Evolutionary conservation across 1,140 invertebrate species (phyloP).

Genomic region (Dendrolimus kikuchii): DNA sequence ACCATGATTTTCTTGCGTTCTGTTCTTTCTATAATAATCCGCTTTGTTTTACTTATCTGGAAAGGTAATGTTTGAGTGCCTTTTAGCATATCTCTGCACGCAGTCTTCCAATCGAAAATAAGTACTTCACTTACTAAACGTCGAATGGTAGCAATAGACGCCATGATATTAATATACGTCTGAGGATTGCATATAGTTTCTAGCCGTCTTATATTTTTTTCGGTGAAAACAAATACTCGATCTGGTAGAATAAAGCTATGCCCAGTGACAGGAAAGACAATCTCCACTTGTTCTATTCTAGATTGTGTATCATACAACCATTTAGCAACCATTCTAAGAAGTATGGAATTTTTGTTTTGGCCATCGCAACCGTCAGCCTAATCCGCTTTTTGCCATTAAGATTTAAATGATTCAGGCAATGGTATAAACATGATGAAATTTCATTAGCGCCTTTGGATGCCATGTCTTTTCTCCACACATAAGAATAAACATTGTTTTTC

Average conservation of each 20-base stretch:
- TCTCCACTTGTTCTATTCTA: slow-evolving; percentile 17
- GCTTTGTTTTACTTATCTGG: slow-evolving; percentile 15
- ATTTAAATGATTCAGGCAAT: slow-evolving; percentile 8
- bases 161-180: slow-evolving; percentile 13
- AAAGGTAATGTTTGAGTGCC: slow-evolving; percentile 9
- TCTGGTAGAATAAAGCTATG: slow-evolving; percentile 38
- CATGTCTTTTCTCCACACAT: slow-evolving; percentile 7
- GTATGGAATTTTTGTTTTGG: slow-evolving; percentile 29
- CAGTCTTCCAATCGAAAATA: slow-evolving; percentile 12
- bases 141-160: slow-evolving; percentile 6
- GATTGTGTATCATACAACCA: slow-evolving; percentile 12
- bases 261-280: slow-evolving; percentile 31
- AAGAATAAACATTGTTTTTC: slow-evolving; percentile 10
- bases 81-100: slow-evolving; percentile 6
- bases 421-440: slow-evolving; percentile 4
- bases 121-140: slow-evolving; percentile 8
- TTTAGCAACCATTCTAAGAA: slow-evolving; percentile 13
- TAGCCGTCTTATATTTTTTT: slow-evolving; percentile 14
- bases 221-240: slow-evolving; percentile 25
- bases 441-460: slow-evolving; percentile 10
- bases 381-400: slow-evolving; percentile 6
- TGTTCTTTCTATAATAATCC: slow-evolving; percentile 11
- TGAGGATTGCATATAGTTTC: slow-evolving; percentile 12
- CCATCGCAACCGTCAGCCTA: slow-evolving; percentile 26
- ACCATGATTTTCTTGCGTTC: slow-evolving; percentile 4